Evolutionary conservation across 2,797 vertebrate species (phyloP).

Genomic region (Muscicapa comitata): DNA sequence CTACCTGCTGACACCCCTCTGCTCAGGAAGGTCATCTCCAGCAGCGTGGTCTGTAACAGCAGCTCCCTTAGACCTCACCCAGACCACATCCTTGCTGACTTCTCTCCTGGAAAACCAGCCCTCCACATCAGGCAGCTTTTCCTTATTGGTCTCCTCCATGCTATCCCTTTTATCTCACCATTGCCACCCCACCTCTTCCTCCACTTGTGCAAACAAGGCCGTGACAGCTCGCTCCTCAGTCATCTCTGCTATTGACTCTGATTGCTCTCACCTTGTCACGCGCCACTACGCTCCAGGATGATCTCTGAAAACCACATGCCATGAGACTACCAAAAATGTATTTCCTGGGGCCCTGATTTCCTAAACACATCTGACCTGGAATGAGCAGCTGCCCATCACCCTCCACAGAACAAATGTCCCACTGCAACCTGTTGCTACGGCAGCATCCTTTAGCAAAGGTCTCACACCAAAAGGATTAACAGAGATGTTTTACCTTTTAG

Average conservation of each 20-base stretch:
- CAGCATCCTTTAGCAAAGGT: neutral
- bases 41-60: rapidly evolving
- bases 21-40: neutral
- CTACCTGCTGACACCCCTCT: neutral
- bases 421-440: rapidly evolving
- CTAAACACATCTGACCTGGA: neutral
- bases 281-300: neutral
- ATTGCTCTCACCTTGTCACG: neutral
- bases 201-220: neutral
- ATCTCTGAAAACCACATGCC: neutral
- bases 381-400: neutral
- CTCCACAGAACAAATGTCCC: neutral
- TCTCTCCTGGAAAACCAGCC: neutral
- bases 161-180: neutral
- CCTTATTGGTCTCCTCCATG: neutral
- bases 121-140: neutral
- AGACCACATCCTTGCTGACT: neutral
- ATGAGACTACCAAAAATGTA: neutral
- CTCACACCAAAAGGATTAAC: rapidly evolving
- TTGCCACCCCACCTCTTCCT: neutral
- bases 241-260: neutral
- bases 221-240: neutral
- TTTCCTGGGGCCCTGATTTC: neutral
- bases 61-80: neutral
- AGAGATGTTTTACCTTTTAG: neutral